Percentiles rank a stretch among this genome's conserved stretches.
phyloP scores from a whole-genome alignment of 2,113 vertebrate species.

The Anolis carolinensis region DNA sequence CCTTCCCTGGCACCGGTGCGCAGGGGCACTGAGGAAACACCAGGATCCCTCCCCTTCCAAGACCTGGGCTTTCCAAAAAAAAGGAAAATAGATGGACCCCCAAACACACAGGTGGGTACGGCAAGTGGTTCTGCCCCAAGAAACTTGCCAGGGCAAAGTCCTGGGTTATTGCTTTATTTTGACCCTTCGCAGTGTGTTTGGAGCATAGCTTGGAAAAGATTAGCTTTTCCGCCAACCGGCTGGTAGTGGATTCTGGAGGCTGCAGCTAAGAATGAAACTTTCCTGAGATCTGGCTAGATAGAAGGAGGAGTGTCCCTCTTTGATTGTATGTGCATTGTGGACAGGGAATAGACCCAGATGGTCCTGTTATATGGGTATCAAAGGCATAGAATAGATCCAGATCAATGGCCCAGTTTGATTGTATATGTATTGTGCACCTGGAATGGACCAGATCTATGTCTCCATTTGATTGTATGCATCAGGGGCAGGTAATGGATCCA shows the following conservation, averaged over 20 bases:
- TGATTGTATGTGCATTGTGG: neutral
- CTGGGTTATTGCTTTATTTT: too few relatives aligned
- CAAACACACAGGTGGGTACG: conserved; percentile 15
- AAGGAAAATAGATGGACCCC: neutral
- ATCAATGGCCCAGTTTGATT: too few relatives aligned
- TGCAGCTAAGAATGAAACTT: neutral
- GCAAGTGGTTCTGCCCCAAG: neutral
- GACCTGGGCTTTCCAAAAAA: too few relatives aligned
- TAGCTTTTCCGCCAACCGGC: neutral
- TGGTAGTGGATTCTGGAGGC: neutral
- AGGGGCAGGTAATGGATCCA: too few relatives aligned
- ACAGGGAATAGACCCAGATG: too few relatives aligned
- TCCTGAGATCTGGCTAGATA: neutral
- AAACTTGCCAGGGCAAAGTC: neutral
- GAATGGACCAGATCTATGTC: too few relatives aligned
- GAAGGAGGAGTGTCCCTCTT: neutral
- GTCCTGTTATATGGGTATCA: too few relatives aligned
- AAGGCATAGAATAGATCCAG: too few relatives aligned
- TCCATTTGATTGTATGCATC: too few relatives aligned
- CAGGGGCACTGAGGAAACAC: neutral
- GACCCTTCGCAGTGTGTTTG: too few relatives aligned
- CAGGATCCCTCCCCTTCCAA: neutral
- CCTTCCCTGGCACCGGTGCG: neutral
- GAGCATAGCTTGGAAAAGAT: neutral
- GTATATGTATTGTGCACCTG: too few relatives aligned